Conservation (phyloP, 2,113 vertebrate species). For the Sapajus apella region DNA sequence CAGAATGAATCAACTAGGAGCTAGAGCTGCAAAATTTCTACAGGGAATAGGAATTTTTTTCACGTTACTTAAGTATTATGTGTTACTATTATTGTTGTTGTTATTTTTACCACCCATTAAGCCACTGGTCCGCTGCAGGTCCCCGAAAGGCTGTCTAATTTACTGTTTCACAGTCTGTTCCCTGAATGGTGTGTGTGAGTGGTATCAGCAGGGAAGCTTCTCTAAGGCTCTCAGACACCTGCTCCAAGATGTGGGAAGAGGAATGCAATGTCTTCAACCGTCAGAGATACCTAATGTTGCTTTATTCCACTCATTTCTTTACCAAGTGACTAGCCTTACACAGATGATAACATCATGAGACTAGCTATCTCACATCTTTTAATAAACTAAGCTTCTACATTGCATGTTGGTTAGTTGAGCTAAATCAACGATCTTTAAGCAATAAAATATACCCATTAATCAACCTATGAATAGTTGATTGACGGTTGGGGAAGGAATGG, state of each 20-base stretch:
- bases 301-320: neutral
- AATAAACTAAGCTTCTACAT: slow-evolving; percentile 2
- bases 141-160: neutral
- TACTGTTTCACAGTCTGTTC: neutral
- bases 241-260: neutral
- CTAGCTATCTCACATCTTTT: neutral
- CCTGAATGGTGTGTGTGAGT: neutral
- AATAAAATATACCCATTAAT: slow-evolving; percentile 21
- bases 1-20: neutral
- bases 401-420: neutral
- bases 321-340: neutral
- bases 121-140: neutral
- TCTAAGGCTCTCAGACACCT: neutral
- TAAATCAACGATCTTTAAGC: slow-evolving; percentile 10
- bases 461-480: neutral
- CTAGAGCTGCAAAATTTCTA: neutral
- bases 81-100: neutral
- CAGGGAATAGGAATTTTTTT: neutral
- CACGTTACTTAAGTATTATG: neutral
- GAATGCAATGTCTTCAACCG: neutral
- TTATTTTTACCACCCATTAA: neutral
- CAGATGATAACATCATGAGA: neutral
- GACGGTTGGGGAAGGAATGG: neutral
- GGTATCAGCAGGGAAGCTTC: neutral
- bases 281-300: neutral